phyloP scores from a whole-genome alignment of 35 echinoderm and acorn worm species.

The Patiria miniata region DNA sequence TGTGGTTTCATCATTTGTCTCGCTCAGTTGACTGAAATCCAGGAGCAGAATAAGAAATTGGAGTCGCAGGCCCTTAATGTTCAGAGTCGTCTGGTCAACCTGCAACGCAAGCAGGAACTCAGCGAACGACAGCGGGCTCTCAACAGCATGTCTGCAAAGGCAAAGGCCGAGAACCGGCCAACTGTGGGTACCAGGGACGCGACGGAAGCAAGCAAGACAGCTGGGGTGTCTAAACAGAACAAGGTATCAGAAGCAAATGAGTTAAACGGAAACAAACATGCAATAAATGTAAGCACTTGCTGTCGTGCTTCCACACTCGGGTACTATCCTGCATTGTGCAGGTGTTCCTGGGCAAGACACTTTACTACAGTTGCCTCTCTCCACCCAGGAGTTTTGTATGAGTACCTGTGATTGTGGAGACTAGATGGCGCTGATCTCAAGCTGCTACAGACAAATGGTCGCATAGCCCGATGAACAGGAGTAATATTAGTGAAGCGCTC shows the following conservation, averaged over 20 bases:
- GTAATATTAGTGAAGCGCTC: no score
- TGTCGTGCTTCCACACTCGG: no score
- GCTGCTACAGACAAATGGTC: no score
- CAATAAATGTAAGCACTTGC: no score
- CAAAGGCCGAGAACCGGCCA: slow-evolving; percentile 34
- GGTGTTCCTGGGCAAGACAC: no score
- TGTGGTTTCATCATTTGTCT: background rate
- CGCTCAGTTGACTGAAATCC: slow-evolving; percentile 63
- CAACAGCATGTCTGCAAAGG: slow-evolving; percentile 50
- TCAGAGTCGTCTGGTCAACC: slow-evolving; percentile 74
- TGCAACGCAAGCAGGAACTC: slow-evolving; percentile 80
- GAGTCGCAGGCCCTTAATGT: slow-evolving; percentile 80
- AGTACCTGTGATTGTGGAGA: no score
- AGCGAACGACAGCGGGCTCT: slow-evolving; percentile 63
- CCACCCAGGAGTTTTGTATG: no score
- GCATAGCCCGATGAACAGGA: no score
- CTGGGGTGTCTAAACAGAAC: background rate
- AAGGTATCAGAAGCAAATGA: background rate
- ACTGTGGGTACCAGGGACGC: background rate
- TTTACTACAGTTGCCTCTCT: no score
- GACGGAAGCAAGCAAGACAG: background rate
- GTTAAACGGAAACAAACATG: background rate
- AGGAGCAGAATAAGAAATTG: slow-evolving; percentile 80
- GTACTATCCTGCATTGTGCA: no score
- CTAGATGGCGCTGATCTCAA: no score